A percentile compares a stretch with the other conserved stretches of the same genome.
Conservation (phyloP, 2,113 vertebrate species). For the Colistium nudipinnis region DNA sequence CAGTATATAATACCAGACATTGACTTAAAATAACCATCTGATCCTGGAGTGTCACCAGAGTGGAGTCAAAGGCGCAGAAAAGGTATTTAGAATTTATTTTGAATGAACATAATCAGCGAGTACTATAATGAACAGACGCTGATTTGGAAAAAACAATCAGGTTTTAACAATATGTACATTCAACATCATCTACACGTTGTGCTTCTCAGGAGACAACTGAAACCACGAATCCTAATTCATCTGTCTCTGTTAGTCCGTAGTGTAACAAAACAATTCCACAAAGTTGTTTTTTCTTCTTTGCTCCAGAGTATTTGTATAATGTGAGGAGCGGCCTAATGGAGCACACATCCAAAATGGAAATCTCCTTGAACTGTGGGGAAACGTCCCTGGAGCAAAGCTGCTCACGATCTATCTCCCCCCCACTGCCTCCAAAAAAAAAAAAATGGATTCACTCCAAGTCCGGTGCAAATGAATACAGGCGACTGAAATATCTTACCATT, state of each 20-base stretch:
- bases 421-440: slow-evolving; percentile 37
- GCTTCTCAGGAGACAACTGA: slow-evolving; percentile 7
- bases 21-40: slow-evolving; percentile 30
- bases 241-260: slow-evolving; percentile 5
- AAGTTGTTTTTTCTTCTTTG: not conserved
- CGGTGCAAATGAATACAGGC: slow-evolving; percentile 53
- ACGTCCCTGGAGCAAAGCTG: slow-evolving; percentile 40
- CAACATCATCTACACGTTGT: not conserved
- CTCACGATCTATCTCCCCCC: slow-evolving; percentile 42
- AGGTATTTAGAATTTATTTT: not conserved
- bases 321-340: slow-evolving; percentile 40
- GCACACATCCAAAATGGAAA: slow-evolving; percentile 46
- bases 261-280: slow-evolving; percentile 24
- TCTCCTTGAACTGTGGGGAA: slow-evolving; percentile 51
- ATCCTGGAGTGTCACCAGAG: slow-evolving; percentile 5
- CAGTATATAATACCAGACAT: too few species aligned
- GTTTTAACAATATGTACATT: not conserved
- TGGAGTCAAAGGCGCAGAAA: too few species aligned
- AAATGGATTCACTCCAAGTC: slow-evolving; percentile 51
- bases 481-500: slow-evolving; percentile 70
- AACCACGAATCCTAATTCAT: slow-evolving; percentile 24
- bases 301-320: slow-evolving; percentile 20
- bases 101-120: not conserved
- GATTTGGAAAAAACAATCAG: too few species aligned
- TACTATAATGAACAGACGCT: not conserved